Percentiles rank a stretch among this genome's conserved stretches.
Evolutionary conservation across 2,113 vertebrate species (phyloP).

Genomic region (Bombycilla garrulus): DNA sequence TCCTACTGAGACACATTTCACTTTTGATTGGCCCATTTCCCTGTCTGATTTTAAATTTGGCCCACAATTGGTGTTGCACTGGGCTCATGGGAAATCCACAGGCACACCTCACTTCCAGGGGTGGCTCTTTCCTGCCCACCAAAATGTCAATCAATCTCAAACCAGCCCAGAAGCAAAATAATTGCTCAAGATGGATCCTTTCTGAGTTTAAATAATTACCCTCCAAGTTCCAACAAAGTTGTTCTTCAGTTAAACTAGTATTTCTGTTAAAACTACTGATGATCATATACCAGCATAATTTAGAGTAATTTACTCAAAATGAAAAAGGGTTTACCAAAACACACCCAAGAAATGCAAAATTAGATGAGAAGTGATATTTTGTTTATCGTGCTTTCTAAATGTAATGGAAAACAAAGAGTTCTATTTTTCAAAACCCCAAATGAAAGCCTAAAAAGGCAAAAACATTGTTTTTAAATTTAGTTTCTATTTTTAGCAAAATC

Average conservation of each 20-base stretch:
- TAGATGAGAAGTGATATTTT: not conserved
- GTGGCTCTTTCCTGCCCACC: no score
- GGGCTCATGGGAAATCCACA: no score
- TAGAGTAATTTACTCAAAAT: not conserved
- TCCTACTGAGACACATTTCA: no score
- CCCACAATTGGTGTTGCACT: no score
- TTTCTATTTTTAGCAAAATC: constrained; percentile 23
- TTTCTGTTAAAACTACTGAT: not conserved
- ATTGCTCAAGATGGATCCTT: not conserved
- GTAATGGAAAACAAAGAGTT: constrained; percentile 29
- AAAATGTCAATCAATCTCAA: no score
- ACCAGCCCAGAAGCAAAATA: not conserved
- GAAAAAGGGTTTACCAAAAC: not conserved
- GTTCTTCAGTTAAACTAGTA: not conserved
- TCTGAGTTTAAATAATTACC: not conserved
- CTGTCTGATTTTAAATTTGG: no score
- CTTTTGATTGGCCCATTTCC: no score
- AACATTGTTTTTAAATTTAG: constrained; percentile 1
- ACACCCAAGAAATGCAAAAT: not conserved
- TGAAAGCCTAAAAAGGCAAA: constrained; percentile 10
- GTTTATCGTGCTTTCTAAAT: not conserved
- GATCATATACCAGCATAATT: not conserved
- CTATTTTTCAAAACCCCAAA: constrained; percentile 9
- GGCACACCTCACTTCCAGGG: no score
- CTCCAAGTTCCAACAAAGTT: not conserved